Evolutionary conservation across 2,113 vertebrate genomes (phyloP).

Genomic region (Pseudorhombus dupliciocellatus): DNA sequence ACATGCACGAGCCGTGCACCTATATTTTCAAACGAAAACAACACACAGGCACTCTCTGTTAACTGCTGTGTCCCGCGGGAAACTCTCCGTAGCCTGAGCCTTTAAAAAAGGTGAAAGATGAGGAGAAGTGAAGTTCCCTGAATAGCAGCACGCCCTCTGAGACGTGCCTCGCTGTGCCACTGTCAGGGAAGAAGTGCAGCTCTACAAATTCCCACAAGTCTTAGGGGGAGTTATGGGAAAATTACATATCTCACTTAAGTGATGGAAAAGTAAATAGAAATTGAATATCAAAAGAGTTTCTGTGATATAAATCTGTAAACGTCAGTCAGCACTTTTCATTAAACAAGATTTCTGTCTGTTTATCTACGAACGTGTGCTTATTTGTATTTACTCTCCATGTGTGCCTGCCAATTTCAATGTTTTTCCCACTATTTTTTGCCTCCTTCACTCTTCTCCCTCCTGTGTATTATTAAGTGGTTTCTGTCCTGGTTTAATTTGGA

Average conservation of each 20-base stretch:
- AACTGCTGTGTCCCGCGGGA: constrained; percentile 30
- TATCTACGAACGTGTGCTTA: constrained; percentile 29
- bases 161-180: constrained; percentile 7
- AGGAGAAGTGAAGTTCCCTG: constrained; percentile 30
- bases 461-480: constrained; percentile 64
- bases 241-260: constrained; percentile 40
- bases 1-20: no score
- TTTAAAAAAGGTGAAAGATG: not conserved
- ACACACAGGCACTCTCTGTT: not conserved
- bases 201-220: constrained; percentile 3
- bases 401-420: constrained; percentile 38
- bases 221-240: constrained; percentile 23
- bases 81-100: not conserved
- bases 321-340: constrained; percentile 21
- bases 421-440: not conserved
- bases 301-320: constrained; percentile 33
- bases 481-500: constrained; percentile 62
- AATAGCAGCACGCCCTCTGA: constrained; percentile 20
- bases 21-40: constrained; percentile 22
- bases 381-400: constrained; percentile 23
- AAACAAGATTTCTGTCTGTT: constrained; percentile 28
- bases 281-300: constrained; percentile 31
- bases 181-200: constrained; percentile 13
- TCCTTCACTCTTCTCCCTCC: not conserved
- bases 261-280: constrained; percentile 52